These are phyloP conservation scores for Cetonia aurata DNA, from an alignment of 2,888 invertebrate genomes.

Conservation along the genomic window DNA sequence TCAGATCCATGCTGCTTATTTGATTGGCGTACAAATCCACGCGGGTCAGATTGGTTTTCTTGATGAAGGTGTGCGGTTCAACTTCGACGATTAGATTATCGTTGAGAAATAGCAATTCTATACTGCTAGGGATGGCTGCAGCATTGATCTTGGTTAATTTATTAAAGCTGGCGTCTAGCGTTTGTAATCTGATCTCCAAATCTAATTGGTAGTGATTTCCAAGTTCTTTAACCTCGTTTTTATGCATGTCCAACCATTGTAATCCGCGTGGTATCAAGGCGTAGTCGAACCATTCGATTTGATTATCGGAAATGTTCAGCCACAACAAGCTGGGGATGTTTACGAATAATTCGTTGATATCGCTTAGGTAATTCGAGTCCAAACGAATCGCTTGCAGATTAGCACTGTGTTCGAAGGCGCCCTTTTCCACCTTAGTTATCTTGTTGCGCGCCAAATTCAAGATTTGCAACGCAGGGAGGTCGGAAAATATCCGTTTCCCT, in stretches of 20 bases:
- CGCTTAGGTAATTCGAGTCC: slow-evolving; percentile 86
- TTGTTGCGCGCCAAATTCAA: slow-evolving; percentile 90
- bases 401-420: slow-evolving; percentile 83
- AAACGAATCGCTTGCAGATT: slow-evolving; percentile 88
- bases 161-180: slow-evolving; percentile 92
- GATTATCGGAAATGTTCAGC: slow-evolving; percentile 93
- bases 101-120: slow-evolving; percentile 88
- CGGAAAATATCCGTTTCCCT: slow-evolving; percentile 82
- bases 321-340: slow-evolving; percentile 87
- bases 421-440: slow-evolving; percentile 81
- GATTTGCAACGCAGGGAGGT: slow-evolving; percentile 85
- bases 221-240: slow-evolving; percentile 84
- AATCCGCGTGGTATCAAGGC: slow-evolving; percentile 84
- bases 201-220: slow-evolving; percentile 81
- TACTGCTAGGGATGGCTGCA: slow-evolving; percentile 84
- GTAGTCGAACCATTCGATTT: slow-evolving; percentile 90
- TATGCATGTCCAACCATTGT: slow-evolving; percentile 91
- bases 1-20: slow-evolving; percentile 90
- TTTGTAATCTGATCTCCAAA: slow-evolving; percentile 81
- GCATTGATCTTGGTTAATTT: slow-evolving; percentile 83
- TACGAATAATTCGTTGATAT: slow-evolving; percentile 86
- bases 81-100: slow-evolving; percentile 89
- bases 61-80: slow-evolving; percentile 90
- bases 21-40: slow-evolving; percentile 95
- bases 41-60: slow-evolving; percentile 88